These are phyloP conservation scores for Platorchestia sp. DNA, from an alignment of 1,140 invertebrate species.

Conservation along the genomic window DNA sequence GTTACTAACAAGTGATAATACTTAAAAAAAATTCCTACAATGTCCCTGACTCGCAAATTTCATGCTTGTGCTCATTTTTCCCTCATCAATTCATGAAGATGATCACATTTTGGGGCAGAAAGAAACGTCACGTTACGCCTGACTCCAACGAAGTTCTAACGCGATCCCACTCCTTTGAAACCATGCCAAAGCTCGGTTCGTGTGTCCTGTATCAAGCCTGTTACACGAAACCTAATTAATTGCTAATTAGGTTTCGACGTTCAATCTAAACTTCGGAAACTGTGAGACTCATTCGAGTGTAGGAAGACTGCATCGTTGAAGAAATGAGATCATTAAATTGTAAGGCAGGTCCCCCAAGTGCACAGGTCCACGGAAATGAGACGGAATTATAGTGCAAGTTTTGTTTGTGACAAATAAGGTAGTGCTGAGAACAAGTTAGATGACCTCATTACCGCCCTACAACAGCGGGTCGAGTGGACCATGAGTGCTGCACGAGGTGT, in stretches of 20 bases:
- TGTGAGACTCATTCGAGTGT: background rate
- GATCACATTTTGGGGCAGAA: background rate
- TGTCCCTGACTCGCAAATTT: too few relatives aligned
- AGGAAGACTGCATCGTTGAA: background rate
- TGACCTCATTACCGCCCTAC: background rate
- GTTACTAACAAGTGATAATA: too few relatives aligned
- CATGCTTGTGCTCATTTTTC: too few relatives aligned
- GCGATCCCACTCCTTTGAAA: background rate
- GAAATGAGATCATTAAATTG: slow-evolving; percentile 34
- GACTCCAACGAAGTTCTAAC: background rate
- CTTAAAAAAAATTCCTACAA: too few relatives aligned
- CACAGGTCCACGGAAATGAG: background rate
- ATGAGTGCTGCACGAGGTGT: background rate
- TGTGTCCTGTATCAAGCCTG: background rate
- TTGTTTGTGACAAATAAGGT: slow-evolving; percentile 40
- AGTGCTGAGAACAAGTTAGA: background rate
- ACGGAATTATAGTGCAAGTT: background rate
- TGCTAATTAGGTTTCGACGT: background rate
- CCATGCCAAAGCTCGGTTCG: background rate
- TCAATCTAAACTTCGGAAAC: background rate
- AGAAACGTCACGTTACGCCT: background rate
- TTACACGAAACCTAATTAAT: background rate
- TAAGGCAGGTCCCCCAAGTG: background rate
- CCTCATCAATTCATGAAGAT: too few relatives aligned
- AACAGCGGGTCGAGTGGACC: background rate